Percentiles rank a stretch among this genome's conserved stretches.
These are phyloP conservation scores for Cryptus viduatorius DNA, from an alignment of 2,888 invertebrate genomes.

Conservation along the genomic window DNA sequence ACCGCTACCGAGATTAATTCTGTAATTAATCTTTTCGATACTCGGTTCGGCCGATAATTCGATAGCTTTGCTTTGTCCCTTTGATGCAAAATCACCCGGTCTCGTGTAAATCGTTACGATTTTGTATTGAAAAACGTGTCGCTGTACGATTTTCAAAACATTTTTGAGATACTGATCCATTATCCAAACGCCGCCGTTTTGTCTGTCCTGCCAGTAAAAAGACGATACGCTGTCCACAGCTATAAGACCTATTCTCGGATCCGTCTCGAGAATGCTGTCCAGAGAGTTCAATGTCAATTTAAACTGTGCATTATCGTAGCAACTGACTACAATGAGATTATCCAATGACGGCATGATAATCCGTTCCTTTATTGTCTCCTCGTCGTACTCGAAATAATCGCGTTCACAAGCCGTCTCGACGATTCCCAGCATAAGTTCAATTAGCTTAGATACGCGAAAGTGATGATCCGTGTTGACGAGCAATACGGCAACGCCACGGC, in stretches of 20 bases:
- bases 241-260: constrained; percentile 84
- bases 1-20: constrained; percentile 79
- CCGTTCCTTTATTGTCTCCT: constrained; percentile 66
- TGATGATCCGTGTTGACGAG: constrained; percentile 86
- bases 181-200: constrained; percentile 71
- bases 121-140: constrained; percentile 86
- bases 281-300: constrained; percentile 81
- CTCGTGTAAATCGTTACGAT: constrained; percentile 86
- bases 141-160: constrained; percentile 84
- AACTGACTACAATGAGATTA: constrained; percentile 83
- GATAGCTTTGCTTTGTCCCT: constrained; percentile 73
- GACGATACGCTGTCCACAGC: constrained; percentile 86
- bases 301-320: constrained; percentile 83
- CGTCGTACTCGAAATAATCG: constrained; percentile 44
- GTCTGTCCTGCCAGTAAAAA: constrained; percentile 86
- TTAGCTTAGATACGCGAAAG: constrained; percentile 83
- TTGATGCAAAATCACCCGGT: constrained; percentile 86
- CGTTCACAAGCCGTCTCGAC: constrained; percentile 75
- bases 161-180: constrained; percentile 86
- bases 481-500: constrained; percentile 84
- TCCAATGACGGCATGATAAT: constrained; percentile 79
- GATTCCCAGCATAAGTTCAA: constrained; percentile 80
- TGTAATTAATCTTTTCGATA: constrained; percentile 83
- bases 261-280: constrained; percentile 82
- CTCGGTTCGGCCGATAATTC: constrained; percentile 76